Conservation (phyloP, 30 jellyfish, hydroid and myxozoan genomes). For the Nemopilema nomurai region DNA sequence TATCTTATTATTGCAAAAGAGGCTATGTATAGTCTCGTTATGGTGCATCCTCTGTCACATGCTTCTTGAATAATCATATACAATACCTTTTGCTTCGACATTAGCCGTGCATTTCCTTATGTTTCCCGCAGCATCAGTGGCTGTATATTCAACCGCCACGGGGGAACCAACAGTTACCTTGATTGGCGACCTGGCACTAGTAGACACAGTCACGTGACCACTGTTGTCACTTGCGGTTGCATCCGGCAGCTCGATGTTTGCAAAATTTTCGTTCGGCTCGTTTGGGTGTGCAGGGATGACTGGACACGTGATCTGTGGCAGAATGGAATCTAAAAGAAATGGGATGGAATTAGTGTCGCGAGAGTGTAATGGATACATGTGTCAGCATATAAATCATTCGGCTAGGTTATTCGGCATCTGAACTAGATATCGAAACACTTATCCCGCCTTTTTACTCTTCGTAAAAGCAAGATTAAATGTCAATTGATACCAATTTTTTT, state of each 20-base stretch:
- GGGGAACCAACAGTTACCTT: slow-evolving; percentile 69
- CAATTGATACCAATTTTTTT: no score
- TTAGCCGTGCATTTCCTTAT: slow-evolving; percentile 48
- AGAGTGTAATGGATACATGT: no score
- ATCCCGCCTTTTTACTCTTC: no score
- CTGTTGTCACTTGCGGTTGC: slow-evolving; percentile 83
- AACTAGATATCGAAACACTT: no score
- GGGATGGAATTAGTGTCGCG: not conserved
- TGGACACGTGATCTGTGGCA: slow-evolving; percentile 81
- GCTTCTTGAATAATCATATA: not conserved
- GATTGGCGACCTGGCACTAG: slow-evolving; percentile 65
- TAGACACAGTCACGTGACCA: slow-evolving; percentile 50
- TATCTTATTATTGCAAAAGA: no score
- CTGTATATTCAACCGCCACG: slow-evolving; percentile 68
- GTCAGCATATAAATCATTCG: no score
- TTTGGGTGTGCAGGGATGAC: slow-evolving; percentile 30
- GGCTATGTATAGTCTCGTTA: no score
- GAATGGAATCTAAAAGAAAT: slow-evolving; percentile 57
- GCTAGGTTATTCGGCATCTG: no score
- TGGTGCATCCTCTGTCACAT: no score
- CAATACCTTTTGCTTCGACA: slow-evolving; percentile 74
- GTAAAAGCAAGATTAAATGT: no score
- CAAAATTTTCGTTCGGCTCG: slow-evolving; percentile 67
- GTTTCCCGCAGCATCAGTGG: slow-evolving; percentile 88
- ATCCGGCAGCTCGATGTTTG: slow-evolving; percentile 68